Evolutionary conservation across 2,797 vertebrate species (phyloP).

Genomic region (Thalassophryne amazonica): DNA sequence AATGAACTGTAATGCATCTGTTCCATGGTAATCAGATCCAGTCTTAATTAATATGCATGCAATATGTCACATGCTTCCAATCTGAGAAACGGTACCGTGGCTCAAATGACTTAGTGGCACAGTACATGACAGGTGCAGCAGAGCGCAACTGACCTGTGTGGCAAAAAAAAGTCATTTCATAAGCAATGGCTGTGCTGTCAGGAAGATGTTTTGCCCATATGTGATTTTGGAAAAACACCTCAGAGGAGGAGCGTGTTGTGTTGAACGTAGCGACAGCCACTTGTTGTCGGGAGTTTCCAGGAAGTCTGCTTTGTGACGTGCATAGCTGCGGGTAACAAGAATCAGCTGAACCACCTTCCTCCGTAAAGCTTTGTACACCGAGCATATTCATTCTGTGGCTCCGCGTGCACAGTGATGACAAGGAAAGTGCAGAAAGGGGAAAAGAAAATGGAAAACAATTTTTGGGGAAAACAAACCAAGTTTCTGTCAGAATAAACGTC

Average conservation of each 20-base stretch:
- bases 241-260: background rate
- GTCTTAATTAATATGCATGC: slow-evolving; percentile 26
- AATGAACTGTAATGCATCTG: slow-evolving; percentile 3
- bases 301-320: slow-evolving; percentile 43
- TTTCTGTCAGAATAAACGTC: slow-evolving; percentile 5
- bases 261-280: slow-evolving; percentile 7
- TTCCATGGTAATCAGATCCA: background rate
- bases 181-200: slow-evolving; percentile 3
- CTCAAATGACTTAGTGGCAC: slow-evolving; percentile 16
- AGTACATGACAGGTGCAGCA: slow-evolving; percentile 55
- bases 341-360: slow-evolving; percentile 48
- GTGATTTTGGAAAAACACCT: slow-evolving; percentile 5
- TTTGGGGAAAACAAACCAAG: slow-evolving; percentile 32
- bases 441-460: slow-evolving; percentile 28
- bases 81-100: slow-evolving; percentile 34
- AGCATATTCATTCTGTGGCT: slow-evolving; percentile 39
- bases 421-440: slow-evolving; percentile 27
- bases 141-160: slow-evolving; percentile 39
- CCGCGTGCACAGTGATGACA: slow-evolving; percentile 33
- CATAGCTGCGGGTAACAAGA: slow-evolving; percentile 54
- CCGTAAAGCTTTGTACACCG: slow-evolving; percentile 42
- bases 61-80: slow-evolving; percentile 35
- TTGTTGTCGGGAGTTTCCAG: slow-evolving; percentile 53
- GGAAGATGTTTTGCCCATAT: slow-evolving; percentile 4
- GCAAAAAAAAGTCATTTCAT: slow-evolving; percentile 30